These are phyloP conservation scores for Smutsia temminckii DNA, from an alignment of 2,797 vertebrate genomes.

Conservation along the genomic window DNA sequence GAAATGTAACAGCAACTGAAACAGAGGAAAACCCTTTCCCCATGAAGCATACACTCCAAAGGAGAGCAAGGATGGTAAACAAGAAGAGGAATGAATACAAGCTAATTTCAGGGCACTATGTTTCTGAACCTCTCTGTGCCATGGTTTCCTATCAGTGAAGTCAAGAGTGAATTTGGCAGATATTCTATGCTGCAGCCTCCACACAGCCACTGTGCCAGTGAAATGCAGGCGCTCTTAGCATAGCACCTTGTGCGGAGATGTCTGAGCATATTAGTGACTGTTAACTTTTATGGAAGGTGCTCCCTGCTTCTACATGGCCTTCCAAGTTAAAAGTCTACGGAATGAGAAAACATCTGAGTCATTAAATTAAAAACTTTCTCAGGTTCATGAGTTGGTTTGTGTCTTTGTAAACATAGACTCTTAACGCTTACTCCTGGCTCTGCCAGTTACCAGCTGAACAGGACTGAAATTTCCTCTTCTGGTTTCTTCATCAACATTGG, in stretches of 20 bases:
- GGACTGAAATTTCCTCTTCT: not conserved
- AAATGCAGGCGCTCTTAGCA: fast-evolving
- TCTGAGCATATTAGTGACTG: too few species aligned
- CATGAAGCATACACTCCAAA: not conserved
- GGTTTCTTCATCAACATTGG: not conserved
- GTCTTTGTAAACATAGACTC: not conserved
- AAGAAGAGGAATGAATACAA: not conserved
- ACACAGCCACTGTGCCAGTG: not conserved
- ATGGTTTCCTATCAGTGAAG: not conserved
- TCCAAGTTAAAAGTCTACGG: not conserved
- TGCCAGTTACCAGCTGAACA: not conserved
- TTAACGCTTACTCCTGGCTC: not conserved
- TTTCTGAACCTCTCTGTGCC: not conserved
- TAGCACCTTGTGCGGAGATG: not conserved
- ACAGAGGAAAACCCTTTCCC: not conserved
- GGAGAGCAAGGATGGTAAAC: not conserved
- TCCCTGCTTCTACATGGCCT: not conserved
- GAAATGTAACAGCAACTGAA: not conserved
- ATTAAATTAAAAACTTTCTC: not conserved
- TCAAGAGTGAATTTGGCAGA: too few species aligned
- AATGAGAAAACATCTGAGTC: not conserved
- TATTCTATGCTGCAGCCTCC: too few species aligned
- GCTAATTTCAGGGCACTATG: not conserved
- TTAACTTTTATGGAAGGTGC: not conserved
- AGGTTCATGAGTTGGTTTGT: not conserved